Evolutionary conservation across 2,888 invertebrate genomes (phyloP), one percentile per base, ranked within the genome.

Genomic region (Orchesella flavescens): DNA sequence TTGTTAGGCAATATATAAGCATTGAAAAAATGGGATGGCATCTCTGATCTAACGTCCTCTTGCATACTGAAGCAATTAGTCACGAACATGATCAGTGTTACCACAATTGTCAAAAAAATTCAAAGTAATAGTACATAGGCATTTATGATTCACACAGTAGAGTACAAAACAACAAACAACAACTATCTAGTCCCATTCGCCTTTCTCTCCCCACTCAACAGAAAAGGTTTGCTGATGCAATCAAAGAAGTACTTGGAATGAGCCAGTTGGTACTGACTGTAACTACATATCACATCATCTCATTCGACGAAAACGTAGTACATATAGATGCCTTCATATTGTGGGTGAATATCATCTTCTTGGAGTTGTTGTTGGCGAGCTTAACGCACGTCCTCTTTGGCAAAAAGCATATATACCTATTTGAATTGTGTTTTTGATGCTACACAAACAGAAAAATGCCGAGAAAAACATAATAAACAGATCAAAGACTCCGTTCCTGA

Each of bases 401-500:
- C n/a, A 49, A 49, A 3, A 49, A 3, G 49, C 49, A 49, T 44
- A 44, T 12, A 44, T 49, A 49, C 49, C 49, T 49, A 49, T 49
- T 3, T 49, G 5, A 10, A 49, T 49, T 49, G 1, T 49, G 12
- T 49, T 49, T n/a, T 49, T 12, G n/a, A 15, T 49, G n/a, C 10
- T 49, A 49, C n/a, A 49, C 49, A 49, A 49, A 57, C 57, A 57
- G 21, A 57, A 17, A 59, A 73, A 44, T 61, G 59, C 21, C 9
- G 44, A 59, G 59, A 63, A 73, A 63, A 74, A 66, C 65, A 66
- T 66, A 34, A 61, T 68, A 77, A 68, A 69, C 69, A 77, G 69
- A 69, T 69, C 77, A 77, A 77, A 77, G 77, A 69, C 77, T 69
- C 69, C 34, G 69, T 71, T 68, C 77, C 21, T 63, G 24, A 69